These are phyloP conservation scores for Strigops habroptila DNA, from an alignment of 2,113 vertebrate species.

Conservation along the genomic window DNA sequence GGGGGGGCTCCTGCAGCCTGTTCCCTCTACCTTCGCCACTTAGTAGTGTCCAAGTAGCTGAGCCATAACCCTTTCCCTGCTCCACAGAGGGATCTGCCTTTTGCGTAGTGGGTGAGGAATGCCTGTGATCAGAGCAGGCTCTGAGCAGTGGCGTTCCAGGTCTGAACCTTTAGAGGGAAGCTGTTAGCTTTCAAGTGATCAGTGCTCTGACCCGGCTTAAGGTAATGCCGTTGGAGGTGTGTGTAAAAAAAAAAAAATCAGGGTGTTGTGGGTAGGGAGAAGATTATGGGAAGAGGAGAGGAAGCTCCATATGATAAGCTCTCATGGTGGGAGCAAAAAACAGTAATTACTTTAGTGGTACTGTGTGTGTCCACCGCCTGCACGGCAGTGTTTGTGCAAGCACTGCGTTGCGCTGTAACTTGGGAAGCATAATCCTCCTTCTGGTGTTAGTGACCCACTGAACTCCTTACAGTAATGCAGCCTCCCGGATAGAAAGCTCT, in stretches of 20 bases:
- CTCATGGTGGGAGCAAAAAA: neutral
- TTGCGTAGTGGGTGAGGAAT: neutral
- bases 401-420: neutral
- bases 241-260: neutral
- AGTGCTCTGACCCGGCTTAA: neutral
- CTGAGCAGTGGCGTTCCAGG: neutral
- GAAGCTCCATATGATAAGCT: fast-evolving
- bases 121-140: neutral
- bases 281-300: neutral
- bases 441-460: conserved; percentile 8
- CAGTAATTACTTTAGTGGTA: neutral
- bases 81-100: neutral
- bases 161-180: neutral
- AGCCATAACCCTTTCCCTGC: neutral
- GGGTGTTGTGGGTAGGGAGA: neutral
- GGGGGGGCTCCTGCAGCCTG: neutral
- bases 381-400: neutral
- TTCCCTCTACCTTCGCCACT: neutral
- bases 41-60: neutral
- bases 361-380: fast-evolving
- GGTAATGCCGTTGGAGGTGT: neutral
- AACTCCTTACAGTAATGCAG: neutral
- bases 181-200: neutral
- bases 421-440: neutral
- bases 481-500: neutral